Conservation (phyloP, 2,113 vertebrate species). For the Polyodon spathula region DNA sequence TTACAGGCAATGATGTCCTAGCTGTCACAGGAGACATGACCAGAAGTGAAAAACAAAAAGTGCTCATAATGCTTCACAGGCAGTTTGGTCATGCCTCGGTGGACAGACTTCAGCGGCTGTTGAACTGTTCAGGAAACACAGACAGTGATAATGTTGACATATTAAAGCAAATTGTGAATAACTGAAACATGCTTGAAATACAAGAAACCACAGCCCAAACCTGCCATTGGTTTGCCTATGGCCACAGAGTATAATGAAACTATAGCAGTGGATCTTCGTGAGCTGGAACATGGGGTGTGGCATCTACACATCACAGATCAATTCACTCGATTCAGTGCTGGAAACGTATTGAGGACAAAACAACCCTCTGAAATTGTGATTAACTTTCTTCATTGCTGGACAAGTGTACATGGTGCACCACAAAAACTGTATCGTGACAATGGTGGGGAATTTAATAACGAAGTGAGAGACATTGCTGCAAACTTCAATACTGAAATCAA, state of each 20-base stretch:
- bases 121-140: slow-evolving; percentile 9
- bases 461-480: slow-evolving; percentile 19
- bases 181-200: slow-evolving; percentile 18
- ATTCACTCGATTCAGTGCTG: slow-evolving; percentile 22
- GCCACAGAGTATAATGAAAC: slow-evolving; percentile 23
- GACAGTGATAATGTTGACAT: neutral
- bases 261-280: slow-evolving; percentile 21
- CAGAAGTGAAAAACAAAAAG: no score
- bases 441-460: slow-evolving; percentile 14
- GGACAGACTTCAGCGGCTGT: no score
- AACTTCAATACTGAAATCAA: slow-evolving; percentile 18
- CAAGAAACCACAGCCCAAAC: slow-evolving; percentile 4
- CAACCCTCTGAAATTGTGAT: slow-evolving; percentile 15
- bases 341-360: slow-evolving; percentile 12
- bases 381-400: slow-evolving; percentile 14
- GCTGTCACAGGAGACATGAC: no score
- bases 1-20: no score
- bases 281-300: slow-evolving; percentile 14
- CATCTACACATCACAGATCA: slow-evolving; percentile 23
- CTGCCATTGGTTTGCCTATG: slow-evolving; percentile 9
- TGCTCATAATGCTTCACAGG: no score
- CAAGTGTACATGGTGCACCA: slow-evolving; percentile 17
- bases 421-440: slow-evolving; percentile 17
- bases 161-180: neutral
- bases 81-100: no score